phyloP scores from a whole-genome alignment of 2,797 vertebrate species.

The Danio kyathit region DNA sequence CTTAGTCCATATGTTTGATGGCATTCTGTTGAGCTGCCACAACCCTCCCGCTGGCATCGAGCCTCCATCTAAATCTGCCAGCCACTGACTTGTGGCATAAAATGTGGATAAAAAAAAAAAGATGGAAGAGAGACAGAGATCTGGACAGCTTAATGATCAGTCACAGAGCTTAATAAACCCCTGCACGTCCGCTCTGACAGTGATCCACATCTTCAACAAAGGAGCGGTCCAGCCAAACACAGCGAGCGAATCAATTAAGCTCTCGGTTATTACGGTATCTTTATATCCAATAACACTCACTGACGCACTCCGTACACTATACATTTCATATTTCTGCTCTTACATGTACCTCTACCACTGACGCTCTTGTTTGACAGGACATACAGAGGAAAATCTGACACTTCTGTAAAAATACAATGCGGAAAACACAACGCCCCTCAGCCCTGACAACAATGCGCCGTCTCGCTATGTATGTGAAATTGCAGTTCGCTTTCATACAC shows the following conservation, averaged over 20 bases:
- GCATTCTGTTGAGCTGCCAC: conserved; percentile 2
- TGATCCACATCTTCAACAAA: conserved; percentile 45
- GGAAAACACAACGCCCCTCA: conserved; percentile 3
- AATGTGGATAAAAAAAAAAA: not conserved
- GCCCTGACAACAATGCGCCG: not conserved
- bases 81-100: not conserved
- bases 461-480: not conserved
- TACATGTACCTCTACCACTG: not conserved
- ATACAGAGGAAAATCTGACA: conserved; percentile 7
- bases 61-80: conserved; percentile 19
- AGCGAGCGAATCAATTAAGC: conserved; percentile 52
- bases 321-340: not conserved
- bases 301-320: conserved; percentile 12
- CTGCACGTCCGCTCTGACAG: conserved; percentile 44
- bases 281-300: conserved; percentile 40
- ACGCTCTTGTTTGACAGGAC: conserved; percentile 14
- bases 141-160: conserved; percentile 52
- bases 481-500: conserved; percentile 17
- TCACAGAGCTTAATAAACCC: conserved; percentile 50
- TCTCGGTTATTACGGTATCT: conserved; percentile 51
- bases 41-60: conserved; percentile 2
- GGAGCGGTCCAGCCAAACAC: conserved; percentile 40
- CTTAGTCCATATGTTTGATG: conserved; percentile 32
- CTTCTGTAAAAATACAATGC: not conserved
- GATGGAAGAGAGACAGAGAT: conserved; percentile 24